phyloP scores from a whole-genome alignment of 2,113 vertebrate genomes.

The Hypanus sabinus region DNA sequence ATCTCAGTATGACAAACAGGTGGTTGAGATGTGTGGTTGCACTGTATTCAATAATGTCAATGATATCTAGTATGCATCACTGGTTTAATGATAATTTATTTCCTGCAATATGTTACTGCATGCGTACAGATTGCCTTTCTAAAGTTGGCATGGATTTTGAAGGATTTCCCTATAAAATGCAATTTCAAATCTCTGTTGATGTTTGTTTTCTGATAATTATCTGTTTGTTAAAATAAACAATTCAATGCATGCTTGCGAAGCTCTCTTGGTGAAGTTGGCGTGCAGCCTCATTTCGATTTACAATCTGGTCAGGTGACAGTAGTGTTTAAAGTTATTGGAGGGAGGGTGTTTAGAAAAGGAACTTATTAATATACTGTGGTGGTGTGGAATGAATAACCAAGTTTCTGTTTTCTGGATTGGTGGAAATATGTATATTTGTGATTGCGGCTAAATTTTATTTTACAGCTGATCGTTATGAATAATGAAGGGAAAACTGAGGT shows the following conservation, averaged over 20 bases:
- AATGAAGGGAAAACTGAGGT: conserved; percentile 34
- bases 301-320: neutral
- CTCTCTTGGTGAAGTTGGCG: neutral
- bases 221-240: neutral
- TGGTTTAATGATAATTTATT: neutral
- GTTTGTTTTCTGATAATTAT: neutral
- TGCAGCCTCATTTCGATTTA: neutral
- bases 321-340: neutral
- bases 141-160: neutral
- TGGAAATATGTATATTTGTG: neutral
- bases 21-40: neutral
- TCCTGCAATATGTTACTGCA: neutral
- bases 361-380: neutral
- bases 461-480: neutral
- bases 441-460: neutral
- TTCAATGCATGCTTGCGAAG: neutral
- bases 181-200: neutral
- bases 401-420: neutral
- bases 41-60: neutral
- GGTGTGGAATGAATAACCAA: neutral
- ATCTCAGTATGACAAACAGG: neutral
- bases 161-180: neutral
- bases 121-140: neutral
- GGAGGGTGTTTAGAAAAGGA: neutral
- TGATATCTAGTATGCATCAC: neutral